These are phyloP conservation scores for Stenodema calcarata DNA, from an alignment of 2,888 invertebrate genomes.

Conservation along the genomic window DNA sequence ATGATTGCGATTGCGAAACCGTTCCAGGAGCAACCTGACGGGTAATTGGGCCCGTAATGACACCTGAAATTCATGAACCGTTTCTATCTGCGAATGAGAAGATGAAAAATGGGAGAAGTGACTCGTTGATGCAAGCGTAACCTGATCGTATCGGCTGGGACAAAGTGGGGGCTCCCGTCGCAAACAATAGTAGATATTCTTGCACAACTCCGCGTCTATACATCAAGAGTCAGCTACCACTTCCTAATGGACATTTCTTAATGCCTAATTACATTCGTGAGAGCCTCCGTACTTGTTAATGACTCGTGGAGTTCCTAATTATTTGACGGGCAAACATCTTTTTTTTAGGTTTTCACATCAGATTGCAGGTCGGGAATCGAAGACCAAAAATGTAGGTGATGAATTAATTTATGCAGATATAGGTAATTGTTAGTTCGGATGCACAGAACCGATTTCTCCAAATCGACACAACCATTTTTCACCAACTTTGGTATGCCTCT, in stretches of 20 bases:
- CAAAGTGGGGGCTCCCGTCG: neutral
- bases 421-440: too few relatives aligned
- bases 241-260: conserved; percentile 32
- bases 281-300: neutral
- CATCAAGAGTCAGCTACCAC: neutral
- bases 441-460: too few relatives aligned
- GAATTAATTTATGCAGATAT: too few relatives aligned
- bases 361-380: neutral
- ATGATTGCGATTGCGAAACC: neutral
- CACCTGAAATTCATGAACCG: neutral
- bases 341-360: neutral
- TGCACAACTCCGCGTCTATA: conserved; percentile 15
- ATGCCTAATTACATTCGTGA: conserved; percentile 24
- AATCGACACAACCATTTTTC: too few relatives aligned
- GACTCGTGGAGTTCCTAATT: neutral
- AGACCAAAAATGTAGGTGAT: too few relatives aligned
- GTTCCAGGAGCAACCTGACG: neutral
- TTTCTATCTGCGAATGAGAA: neutral
- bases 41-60: neutral
- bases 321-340: neutral
- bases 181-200: conserved; percentile 14
- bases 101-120: neutral
- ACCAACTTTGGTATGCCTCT: too few relatives aligned
- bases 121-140: neutral
- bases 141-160: conserved; percentile 17